These are phyloP conservation scores for Magallana angulata DNA, from an alignment of 1,140 invertebrate genomes.

Conservation along the genomic window DNA sequence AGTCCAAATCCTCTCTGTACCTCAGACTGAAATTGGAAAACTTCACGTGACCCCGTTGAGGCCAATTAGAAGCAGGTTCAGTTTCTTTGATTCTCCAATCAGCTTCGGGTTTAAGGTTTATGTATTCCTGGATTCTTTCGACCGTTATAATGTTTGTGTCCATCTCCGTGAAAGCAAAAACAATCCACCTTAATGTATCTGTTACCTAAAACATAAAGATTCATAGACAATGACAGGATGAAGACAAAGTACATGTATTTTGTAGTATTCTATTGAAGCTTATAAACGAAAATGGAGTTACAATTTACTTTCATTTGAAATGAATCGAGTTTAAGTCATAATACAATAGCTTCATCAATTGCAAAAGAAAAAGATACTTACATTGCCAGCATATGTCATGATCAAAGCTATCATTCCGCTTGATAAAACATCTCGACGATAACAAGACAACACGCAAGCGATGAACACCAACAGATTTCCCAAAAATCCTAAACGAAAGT, in stretches of 20 bases:
- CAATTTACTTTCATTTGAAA: too few species aligned
- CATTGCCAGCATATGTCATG: slow-evolving; percentile 23
- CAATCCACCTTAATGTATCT: slow-evolving; percentile 95
- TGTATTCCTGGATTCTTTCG: slow-evolving; percentile 97
- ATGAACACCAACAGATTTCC: slow-evolving; percentile 63
- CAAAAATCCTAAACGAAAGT: slow-evolving; percentile 76
- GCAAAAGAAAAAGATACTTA: not conserved
- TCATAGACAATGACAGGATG: too few species aligned
- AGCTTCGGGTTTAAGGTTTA: slow-evolving; percentile 85
- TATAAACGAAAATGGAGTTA: too few species aligned
- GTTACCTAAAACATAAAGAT: slow-evolving; percentile 82
- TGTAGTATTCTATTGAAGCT: too few species aligned
- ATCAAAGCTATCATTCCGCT: slow-evolving; percentile 24
- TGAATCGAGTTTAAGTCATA: too few species aligned
- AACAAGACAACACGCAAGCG: not conserved
- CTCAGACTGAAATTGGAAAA: slow-evolving; percentile 85
- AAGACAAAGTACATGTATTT: too few species aligned
- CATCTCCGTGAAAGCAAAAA: slow-evolving; percentile 95
- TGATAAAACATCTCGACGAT: slow-evolving; percentile 11
- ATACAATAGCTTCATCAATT: too few species aligned
- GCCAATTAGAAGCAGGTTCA: slow-evolving; percentile 84
- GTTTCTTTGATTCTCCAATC: slow-evolving; percentile 39
- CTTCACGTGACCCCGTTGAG: slow-evolving; percentile 85
- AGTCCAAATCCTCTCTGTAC: slow-evolving; percentile 73
- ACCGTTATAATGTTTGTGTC: slow-evolving; percentile 98